These are phyloP conservation scores for Thaumatotibia leucotreta DNA, from an alignment of 1,140 invertebrate species.

Conservation along the genomic window DNA sequence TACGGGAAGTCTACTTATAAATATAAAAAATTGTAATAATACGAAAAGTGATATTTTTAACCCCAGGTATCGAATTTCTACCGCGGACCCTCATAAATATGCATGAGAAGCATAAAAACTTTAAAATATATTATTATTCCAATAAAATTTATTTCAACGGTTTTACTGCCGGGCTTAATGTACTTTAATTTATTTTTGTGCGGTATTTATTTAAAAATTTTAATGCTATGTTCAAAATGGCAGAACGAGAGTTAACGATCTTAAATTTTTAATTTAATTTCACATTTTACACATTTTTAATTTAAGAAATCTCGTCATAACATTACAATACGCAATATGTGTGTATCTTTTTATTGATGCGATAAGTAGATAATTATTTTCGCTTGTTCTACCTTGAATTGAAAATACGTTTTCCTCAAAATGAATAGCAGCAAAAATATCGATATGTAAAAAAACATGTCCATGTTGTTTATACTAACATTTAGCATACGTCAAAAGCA, in stretches of 20 bases:
- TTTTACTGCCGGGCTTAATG: neutral
- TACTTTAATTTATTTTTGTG: neutral
- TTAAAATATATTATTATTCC: constrained; percentile 4
- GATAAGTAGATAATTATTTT: neutral
- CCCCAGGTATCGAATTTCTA: neutral
- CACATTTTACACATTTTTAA: neutral
- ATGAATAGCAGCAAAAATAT: neutral
- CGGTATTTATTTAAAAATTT: neutral
- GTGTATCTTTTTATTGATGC: neutral
- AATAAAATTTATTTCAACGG: constrained; percentile 7
- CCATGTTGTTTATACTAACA: neutral
- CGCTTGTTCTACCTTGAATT: neutral
- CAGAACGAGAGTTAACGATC: constrained; percentile 1
- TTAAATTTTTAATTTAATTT: too few relatives aligned
- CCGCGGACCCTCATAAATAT: neutral
- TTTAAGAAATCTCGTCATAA: neutral
- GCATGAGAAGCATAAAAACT: neutral
- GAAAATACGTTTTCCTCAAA: neutral
- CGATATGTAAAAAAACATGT: neutral
- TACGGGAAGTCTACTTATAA: too few relatives aligned
- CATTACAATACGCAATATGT: neutral
- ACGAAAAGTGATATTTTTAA: neutral
- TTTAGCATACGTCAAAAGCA: neutral
- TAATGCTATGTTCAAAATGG: neutral
- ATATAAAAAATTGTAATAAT: neutral